These are phyloP conservation scores for Hippocampus barbouri DNA, from an alignment of 2,113 vertebrate species.

Conservation along the genomic window DNA sequence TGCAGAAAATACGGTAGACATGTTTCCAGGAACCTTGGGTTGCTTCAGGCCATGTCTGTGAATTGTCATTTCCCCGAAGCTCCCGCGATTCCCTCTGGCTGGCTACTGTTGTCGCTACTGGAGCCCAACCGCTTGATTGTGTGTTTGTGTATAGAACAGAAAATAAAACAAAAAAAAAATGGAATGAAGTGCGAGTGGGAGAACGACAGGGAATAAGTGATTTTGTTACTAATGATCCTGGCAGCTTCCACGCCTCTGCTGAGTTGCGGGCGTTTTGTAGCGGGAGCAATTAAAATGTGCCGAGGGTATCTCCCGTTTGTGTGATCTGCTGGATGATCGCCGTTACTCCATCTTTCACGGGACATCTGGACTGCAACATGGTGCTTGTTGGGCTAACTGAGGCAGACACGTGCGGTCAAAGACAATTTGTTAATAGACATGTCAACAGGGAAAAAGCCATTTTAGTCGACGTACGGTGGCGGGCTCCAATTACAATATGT, in stretches of 20 bases:
- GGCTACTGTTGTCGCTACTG: constrained; percentile 24
- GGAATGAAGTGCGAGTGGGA: background rate
- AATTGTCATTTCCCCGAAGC: constrained; percentile 31
- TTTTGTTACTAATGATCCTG: constrained; percentile 15
- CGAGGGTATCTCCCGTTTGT: constrained; percentile 38
- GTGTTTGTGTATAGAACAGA: background rate
- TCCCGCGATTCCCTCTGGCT: constrained; percentile 16
- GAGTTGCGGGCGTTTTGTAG: constrained; percentile 24
- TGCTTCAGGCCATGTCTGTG: constrained; percentile 40
- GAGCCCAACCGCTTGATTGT: background rate
- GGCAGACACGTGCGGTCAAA: constrained; percentile 5
- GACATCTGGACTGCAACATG: constrained; percentile 14
- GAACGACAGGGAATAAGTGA: constrained; percentile 5
- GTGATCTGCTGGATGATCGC: constrained; percentile 50
- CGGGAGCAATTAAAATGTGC: constrained; percentile 54
- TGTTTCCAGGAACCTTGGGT: constrained; percentile 22
- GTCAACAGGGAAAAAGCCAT: background rate
- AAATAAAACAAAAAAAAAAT: background rate
- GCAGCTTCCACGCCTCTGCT: constrained; percentile 25
- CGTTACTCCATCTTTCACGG: constrained; percentile 34
- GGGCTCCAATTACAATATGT: no score
- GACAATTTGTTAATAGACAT: background rate
- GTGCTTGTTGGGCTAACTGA: constrained; percentile 8
- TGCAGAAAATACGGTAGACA: no score
- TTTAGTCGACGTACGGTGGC: background rate